phyloP scores from a whole-genome alignment of 2,888 invertebrate genomes.

The Achlya flavicornis region DNA sequence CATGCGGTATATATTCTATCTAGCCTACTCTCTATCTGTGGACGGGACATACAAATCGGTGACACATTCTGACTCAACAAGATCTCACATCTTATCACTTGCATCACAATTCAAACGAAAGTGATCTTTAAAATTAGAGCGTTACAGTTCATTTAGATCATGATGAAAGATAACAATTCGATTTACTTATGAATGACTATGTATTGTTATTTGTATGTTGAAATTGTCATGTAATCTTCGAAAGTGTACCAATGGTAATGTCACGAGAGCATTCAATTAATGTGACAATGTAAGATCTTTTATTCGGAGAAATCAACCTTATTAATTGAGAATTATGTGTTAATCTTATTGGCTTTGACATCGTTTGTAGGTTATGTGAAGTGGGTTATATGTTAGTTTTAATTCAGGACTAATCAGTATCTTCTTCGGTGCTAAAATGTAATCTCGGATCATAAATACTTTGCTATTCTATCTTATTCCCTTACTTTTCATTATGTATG shows the following conservation, averaged over 20 bases:
- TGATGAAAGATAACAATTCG: slow-evolving; percentile 9
- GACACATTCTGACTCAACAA: slow-evolving; percentile 11
- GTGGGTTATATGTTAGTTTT: too few relatives aligned
- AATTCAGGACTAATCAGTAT: too few relatives aligned
- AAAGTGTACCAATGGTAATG: slow-evolving; percentile 7
- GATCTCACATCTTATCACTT: neutral
- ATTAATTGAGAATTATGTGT: neutral
- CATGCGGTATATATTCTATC: too few relatives aligned
- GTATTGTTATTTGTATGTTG: slow-evolving; percentile 9
- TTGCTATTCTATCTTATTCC: too few relatives aligned
- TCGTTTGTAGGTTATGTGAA: neutral
- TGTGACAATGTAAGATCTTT: slow-evolving; percentile 1
- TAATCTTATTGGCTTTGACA: neutral
- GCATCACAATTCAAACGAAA: slow-evolving; percentile 10
- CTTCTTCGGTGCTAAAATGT: too few relatives aligned
- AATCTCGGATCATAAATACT: too few relatives aligned
- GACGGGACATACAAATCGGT: neutral
- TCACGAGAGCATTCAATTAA: slow-evolving; percentile 10
- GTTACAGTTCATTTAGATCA: slow-evolving; percentile 9
- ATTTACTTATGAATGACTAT: slow-evolving; percentile 13
- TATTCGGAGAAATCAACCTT: neutral
- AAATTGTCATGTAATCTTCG: slow-evolving; percentile 13
- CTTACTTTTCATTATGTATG: too few relatives aligned
- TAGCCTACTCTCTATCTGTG: too few relatives aligned
- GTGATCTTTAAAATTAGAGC: slow-evolving; percentile 10